Evolutionary conservation across 2,797 vertebrate genomes (phyloP).

Genomic region (Nasua narica): DNA sequence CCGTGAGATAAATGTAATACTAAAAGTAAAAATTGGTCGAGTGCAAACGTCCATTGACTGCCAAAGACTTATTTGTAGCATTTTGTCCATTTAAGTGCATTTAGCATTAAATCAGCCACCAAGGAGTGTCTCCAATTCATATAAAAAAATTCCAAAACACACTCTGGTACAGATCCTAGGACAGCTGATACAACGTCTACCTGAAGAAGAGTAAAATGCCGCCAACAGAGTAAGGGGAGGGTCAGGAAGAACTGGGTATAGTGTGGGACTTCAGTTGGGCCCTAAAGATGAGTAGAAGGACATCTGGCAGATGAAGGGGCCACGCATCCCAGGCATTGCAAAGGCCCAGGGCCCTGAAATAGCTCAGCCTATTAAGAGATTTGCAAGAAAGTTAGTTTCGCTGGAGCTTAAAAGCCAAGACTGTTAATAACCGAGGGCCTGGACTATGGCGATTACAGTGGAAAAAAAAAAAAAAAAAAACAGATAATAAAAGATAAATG

Average conservation of each 20-base stretch:
- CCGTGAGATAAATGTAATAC: not conserved
- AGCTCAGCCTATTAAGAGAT: not conserved
- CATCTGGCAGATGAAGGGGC: not conserved
- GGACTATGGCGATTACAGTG: not conserved
- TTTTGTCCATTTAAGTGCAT: not conserved
- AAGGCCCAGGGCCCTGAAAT: not conserved
- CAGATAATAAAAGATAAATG: not conserved
- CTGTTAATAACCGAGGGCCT: not conserved
- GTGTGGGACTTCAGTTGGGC: not conserved
- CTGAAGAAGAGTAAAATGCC: not conserved
- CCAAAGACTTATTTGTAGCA: not conserved
- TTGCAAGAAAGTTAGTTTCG: conserved; percentile 5
- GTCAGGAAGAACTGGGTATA: not conserved
- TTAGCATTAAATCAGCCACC: not conserved
- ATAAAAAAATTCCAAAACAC: not conserved
- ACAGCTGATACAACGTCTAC: not conserved
- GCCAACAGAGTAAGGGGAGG: not conserved
- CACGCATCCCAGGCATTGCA: not conserved
- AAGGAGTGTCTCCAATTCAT: not conserved
- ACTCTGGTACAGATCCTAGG: not conserved
- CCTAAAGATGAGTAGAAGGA: not conserved
- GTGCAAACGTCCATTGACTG: not conserved
- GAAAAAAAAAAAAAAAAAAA: not conserved
- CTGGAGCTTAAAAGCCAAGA: not conserved
- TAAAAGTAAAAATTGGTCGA: not conserved